phyloP scores from a whole-genome alignment of 2,888 invertebrate species.

The Dolichopus griseipennis region DNA sequence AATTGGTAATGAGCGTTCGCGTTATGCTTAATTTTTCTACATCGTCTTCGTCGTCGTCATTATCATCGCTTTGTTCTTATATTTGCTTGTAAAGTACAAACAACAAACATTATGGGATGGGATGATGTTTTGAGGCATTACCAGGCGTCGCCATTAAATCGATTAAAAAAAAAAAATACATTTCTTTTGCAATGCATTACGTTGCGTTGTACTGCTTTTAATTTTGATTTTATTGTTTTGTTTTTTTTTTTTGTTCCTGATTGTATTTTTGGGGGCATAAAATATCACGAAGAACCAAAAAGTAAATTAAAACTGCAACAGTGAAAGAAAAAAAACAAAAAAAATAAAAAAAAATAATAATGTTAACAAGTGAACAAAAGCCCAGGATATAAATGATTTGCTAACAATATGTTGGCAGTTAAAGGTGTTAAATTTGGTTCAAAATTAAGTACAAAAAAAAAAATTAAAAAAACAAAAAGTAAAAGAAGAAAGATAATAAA shows the following conservation, averaged over 20 bases:
- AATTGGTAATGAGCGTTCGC: background rate
- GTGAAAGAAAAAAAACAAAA: background rate
- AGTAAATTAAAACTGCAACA: too few relatives aligned
- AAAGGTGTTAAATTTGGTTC: background rate
- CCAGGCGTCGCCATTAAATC: conserved; percentile 6
- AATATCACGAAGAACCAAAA: background rate
- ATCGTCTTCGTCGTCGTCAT: too few relatives aligned
- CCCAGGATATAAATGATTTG: background rate
- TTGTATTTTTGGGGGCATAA: background rate
- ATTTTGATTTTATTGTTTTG: background rate
- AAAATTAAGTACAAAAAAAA: too few relatives aligned
- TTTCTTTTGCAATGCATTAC: too few relatives aligned
- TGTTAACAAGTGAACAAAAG: background rate
- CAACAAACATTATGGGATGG: conserved; percentile 4
- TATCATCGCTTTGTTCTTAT: background rate
- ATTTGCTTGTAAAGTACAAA: background rate
- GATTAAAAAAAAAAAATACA: background rate
- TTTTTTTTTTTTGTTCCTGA: background rate
- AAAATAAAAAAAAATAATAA: background rate
- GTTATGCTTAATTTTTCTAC: background rate
- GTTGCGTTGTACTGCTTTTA: too few relatives aligned
- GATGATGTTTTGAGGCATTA: conserved; percentile 4
- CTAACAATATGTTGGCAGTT: background rate
- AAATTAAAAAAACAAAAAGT: too few relatives aligned
- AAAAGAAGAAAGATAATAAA: background rate